Base-by-base conservation (phyloP, 2,113 vertebrate species). In the Stigmatopora nigra region DNA sequence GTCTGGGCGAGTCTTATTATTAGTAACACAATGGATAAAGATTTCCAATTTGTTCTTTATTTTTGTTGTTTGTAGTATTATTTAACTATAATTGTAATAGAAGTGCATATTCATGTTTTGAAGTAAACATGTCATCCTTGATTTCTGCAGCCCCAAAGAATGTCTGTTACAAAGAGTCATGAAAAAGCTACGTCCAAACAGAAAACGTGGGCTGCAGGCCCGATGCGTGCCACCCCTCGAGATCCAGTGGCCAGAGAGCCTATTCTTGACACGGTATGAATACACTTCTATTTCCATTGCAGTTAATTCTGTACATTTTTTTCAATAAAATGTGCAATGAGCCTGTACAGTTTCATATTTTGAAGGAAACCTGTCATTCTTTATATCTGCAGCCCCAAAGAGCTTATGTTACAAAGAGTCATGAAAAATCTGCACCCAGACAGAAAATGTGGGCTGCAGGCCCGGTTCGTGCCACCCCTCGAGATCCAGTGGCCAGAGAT, bases 321-420 rank as follows among this genome's bases (percentile, higher is more conserved):
- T 31, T 31, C 25, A 31, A 31, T 31, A 31, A 41, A 7, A 8
- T 41, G 38, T 41, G 38, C 38, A 41, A 31, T 41, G 38, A 41
- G 38, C 6, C 1, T 41, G 38, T 22, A 22, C 20, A 20, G 8
- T 53, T n/a, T 53, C 51, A 20, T 13, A 7, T 52, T 31, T 31
- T 31, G 4, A 41, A 2, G 46, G 51, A 1, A 41, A 1, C 61
- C 60, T 63, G 8, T 2, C 22, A 63, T 7, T 31, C 25, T 57
- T 14, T 45, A 16, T 67, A 64, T 79, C 68, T 80, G 64, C 75
- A 90, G 89, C 84, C 88, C 10, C 82, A 86, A 73, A 80, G 86
- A 75, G 86, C 89, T 58, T 86, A 88, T 7, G 17, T 88, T 49
- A 75, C 81, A 83, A 90, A 84, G 73, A 86, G 72, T 69, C 79